A percentile compares a stretch with the other conserved stretches of the same genome.
These are phyloP conservation scores for Daboia siamensis DNA, from an alignment of 2,113 vertebrate genomes.

Conservation along the genomic window DNA sequence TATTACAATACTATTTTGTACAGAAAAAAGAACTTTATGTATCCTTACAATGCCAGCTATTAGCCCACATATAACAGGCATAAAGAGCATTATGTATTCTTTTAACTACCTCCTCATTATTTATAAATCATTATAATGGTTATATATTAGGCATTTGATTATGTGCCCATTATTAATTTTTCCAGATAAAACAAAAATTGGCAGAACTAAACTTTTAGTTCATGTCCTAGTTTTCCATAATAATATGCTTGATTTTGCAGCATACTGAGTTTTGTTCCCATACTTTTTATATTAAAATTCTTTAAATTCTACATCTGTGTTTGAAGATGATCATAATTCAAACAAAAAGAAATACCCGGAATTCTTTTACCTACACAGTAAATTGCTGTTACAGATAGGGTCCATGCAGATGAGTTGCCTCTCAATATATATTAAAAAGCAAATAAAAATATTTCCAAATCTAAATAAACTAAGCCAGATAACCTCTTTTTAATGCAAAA, in stretches of 20 bases:
- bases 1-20: not conserved
- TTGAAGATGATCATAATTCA: constrained; percentile 13
- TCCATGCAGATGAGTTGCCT: not conserved
- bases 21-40: not conserved
- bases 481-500: not conserved
- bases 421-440: not conserved
- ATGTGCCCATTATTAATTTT: not conserved
- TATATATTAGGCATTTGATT: not conserved
- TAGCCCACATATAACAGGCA: not conserved
- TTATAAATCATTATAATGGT: not conserved
- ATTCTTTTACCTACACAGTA: not conserved
- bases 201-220: not conserved
- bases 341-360: constrained; percentile 5
- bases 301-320: constrained; percentile 12
- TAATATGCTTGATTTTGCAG: not conserved
- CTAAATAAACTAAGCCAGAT: not conserved
- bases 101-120: not conserved
- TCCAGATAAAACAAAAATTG: constrained; percentile 5
- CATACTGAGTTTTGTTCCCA: constrained; percentile 6
- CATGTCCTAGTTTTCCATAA: constrained; percentile 2
- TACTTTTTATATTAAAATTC: constrained; percentile 11
- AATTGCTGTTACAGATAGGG: not conserved
- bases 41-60: not conserved
- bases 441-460: not conserved
- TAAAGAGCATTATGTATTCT: not conserved